A percentile compares a stretch with the other conserved stretches of the same genome.
These are phyloP conservation scores for Thunnus maccoyii DNA, from an alignment of 2,113 vertebrate species.

Conservation along the genomic window DNA sequence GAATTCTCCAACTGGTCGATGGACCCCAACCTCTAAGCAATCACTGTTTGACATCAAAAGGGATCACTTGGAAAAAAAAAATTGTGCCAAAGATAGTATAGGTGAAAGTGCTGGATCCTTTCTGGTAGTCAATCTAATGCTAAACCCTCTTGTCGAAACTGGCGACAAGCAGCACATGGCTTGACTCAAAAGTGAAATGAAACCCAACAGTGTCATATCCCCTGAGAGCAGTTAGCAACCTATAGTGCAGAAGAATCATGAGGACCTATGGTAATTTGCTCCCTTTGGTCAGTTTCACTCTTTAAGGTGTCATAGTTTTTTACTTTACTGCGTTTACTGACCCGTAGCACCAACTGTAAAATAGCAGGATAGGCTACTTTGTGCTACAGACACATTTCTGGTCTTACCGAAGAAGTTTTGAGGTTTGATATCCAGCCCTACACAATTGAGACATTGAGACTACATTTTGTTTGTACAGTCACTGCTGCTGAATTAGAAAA, in stretches of 20 bases:
- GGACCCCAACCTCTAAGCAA: conserved; percentile 6
- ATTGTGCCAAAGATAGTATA: neutral
- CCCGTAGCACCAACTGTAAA: neutral
- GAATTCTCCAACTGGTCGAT: neutral
- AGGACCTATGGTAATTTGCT: conserved; percentile 31
- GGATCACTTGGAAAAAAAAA: conserved; percentile 10
- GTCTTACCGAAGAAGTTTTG: neutral
- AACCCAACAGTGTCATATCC: conserved; percentile 18
- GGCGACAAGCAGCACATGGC: conserved; percentile 12
- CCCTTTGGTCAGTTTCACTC: conserved; percentile 21
- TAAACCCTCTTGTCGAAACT: conserved; percentile 7
- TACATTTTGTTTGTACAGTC: neutral
- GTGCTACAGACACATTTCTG: neutral
- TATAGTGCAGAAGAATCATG: neutral
- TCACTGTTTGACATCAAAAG: conserved; percentile 15
- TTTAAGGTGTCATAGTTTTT: neutral
- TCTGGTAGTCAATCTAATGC: conserved; percentile 4
- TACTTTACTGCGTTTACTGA: neutral
- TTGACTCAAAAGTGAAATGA: conserved; percentile 16
- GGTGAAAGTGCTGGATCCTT: conserved; percentile 6
- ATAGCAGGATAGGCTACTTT: neutral
- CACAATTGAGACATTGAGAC: no score
- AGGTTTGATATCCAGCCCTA: neutral
- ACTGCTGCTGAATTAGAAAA: neutral
- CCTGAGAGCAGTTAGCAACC: neutral